Evolutionary conservation across 2,113 vertebrate genomes (phyloP).

Genomic region (Tenrec ecaudatus): DNA sequence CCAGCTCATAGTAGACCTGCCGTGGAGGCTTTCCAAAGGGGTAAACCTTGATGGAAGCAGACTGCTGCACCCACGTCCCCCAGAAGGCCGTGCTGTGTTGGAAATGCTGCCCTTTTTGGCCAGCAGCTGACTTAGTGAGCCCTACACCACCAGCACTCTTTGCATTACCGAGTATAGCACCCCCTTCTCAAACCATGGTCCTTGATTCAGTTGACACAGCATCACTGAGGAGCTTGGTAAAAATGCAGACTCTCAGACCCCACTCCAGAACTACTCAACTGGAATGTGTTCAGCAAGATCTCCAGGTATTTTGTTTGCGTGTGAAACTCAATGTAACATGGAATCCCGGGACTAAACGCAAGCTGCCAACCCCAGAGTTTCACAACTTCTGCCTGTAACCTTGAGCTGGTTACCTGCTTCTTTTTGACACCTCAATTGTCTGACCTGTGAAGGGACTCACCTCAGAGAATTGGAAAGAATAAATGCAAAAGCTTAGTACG

Average conservation of each 20-base stretch:
- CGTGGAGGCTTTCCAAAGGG: background rate
- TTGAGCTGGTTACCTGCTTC: background rate
- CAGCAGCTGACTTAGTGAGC: background rate
- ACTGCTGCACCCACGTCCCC: background rate
- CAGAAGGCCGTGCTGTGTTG: background rate
- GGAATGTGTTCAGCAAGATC: background rate
- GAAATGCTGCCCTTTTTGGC: background rate
- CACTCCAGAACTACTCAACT: background rate
- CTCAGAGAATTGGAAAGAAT: background rate
- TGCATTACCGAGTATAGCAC: background rate
- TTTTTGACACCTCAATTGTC: background rate
- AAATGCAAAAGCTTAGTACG: background rate
- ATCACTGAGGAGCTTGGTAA: background rate
- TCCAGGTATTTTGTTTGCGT: background rate
- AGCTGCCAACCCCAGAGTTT: background rate
- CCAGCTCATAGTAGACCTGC: background rate
- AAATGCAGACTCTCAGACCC: background rate
- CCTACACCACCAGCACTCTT: too few relatives aligned
- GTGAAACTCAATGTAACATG: background rate
- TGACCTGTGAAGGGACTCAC: background rate
- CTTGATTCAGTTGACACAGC: background rate
- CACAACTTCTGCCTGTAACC: background rate
- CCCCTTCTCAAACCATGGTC: background rate
- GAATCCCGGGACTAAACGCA: background rate
- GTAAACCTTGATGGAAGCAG: background rate